Base-by-base conservation (phyloP, 2,888 invertebrate species). In the Chirona hameri region DNA sequence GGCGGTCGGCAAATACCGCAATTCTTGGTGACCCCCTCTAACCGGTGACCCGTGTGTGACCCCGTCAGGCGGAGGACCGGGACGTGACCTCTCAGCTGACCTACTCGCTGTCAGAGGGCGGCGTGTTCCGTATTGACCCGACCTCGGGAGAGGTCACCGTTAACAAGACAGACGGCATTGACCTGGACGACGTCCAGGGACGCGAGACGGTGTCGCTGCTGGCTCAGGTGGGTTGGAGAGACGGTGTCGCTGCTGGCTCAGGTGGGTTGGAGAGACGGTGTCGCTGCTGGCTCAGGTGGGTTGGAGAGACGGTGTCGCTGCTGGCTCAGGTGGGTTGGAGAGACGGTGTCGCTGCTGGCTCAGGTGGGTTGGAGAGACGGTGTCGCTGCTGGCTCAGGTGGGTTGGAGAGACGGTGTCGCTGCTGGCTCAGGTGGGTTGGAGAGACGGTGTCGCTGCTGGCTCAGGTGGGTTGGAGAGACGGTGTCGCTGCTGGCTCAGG, bases 71-170 rank as follows among this genome's bases (percentile, higher is more conserved):
- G 0, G 91, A 92, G 9, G 96, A 97, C 88, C 90, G 92, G 1
- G 96, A 97, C 87, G 92, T 92, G 81, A 92, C 93, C 0, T 95
- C 96, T 0, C 93, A 93, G 84, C 91, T 97, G 76, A 92, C 91
- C 5, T 97, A 96, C 89, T 91, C 92, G 3, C 92, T 95, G 84
- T 89, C 92, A 31, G 91, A 91, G 10, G 86, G 87, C 29, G 84
- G 85, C 24, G 85, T 88, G 31, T 89, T 89, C 86, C 85, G 84
- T 15, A 87, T 89, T 18, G 86, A 88, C 84, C 84, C 85, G 9
- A 83, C 83, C 31, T 87, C 87, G 3, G 89, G 88, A 2, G 86
- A 87, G 83, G 86, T 90, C 69, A 90, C 90, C 76, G 88, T 89
- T 18, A 88, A 89, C 39, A 90, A 89, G 85, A 89, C 88, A 83